Evolutionary conservation across 2,888 invertebrate genomes (phyloP), one percentile per base, ranked within the genome.

Genomic region (Therioaphis trifolii): DNA sequence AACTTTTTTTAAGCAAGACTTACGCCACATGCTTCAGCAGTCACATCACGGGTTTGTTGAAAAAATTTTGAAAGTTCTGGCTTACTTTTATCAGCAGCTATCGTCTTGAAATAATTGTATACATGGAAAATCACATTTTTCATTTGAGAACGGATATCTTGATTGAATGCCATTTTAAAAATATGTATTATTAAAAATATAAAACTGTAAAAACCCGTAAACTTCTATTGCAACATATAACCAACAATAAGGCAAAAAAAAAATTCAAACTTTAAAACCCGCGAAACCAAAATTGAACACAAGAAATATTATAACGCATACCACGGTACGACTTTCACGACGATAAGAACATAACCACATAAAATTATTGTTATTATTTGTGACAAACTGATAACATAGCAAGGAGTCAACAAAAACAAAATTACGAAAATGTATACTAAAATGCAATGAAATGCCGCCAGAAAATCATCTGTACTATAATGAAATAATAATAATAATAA

Each of bases 1-100:
- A 68, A 68, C 4, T 68, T 12, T 15, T 43, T 68, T 68, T 18
- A 21, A 68, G 71, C 71, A 27, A 71, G 27, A 43, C 68, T 68
- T 24, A 24, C 24, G 24, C 58, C 58, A 58, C 58, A 58, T 58
- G 58, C 58, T 68, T 49, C 15, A 24, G 49, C 71, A 71, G 71
- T 71, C n/a, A 71, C n/a, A 11, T 71, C 49, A 71, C 71, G 71
- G 5, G 71, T 71, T 71, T 71, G 21, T 29, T 5, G 71, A 71
- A 71, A 52, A 49, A 49, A 71, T 11, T 29, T 2, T 3, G 49
- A 27, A 49, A 71, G n/a, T 71, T 71, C 71, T 27, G 49, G 71
- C 27, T 71, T 49, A 71, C 29, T n/a, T 49, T 71, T 71, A 5
- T 71, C 71, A 29, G 3, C 4, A 27, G 71, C 71, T 12, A 52